Base-by-base conservation (phyloP, 30 jellyfish, hydroid and myxozoan genomes). In the Phacellophora camtschatica region DNA sequence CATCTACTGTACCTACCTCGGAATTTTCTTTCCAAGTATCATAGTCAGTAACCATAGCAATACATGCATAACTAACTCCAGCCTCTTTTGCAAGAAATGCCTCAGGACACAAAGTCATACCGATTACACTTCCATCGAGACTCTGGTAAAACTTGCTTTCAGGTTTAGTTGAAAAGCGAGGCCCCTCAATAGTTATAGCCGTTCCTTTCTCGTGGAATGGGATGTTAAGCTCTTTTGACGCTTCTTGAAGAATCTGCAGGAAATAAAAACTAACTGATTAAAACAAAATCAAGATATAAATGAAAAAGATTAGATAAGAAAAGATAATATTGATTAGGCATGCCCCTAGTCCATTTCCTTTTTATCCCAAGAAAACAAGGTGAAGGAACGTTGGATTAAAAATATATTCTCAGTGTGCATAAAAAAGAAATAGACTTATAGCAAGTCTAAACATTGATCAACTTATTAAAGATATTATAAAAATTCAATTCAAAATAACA, bases 21-120 rank as follows among this genome's bases (percentile, higher is more conserved):
- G 88, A 96, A 53, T 82, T 96, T 33, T 85, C 98, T 34, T 80
- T 73, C 99, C 99, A 95, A 32, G 96, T 84, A 62, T 95, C 99
- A 59, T 82, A 88, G 61, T 95, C 99, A 49, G 99, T 95, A 10
- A 88, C 97, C 97, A 95, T 45, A 12, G 99, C 99, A 63, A 95
- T 64, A 9, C 91, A 49, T 4, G 99, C 97, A 72, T 88, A 95
- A 41, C 96, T 18, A 3, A 95, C 72, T 0, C 97, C 99, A 32
- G 95, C 96, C 64, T 95, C 99, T 61, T 70, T 77, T 41, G 99
- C 99, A 7, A 95, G 87, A 41, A 81, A 59, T n/a, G 68, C 97
- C 53, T 95, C 99, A 9, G 99, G 99, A 25, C 92, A 71, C 22
- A 92, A 69, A 6, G 99, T 95, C 99, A 95, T 95, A 11, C 95